These are phyloP conservation scores for Lagocephalus sceleratus DNA, from an alignment of 2,797 vertebrate genomes.

Conservation along the genomic window DNA sequence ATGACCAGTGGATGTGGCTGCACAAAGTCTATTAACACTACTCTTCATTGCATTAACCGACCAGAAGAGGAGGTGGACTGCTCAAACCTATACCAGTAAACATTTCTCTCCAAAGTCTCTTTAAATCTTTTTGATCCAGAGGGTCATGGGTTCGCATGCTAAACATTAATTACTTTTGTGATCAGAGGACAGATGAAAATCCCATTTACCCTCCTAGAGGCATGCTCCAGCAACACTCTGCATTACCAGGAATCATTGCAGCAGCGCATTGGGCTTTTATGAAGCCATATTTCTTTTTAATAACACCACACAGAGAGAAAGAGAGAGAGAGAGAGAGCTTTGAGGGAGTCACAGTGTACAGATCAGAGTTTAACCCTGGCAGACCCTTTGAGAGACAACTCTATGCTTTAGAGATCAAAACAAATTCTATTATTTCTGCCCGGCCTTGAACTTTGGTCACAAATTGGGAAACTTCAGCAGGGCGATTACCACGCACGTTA, in stretches of 20 bases:
- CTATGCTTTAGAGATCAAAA: constrained; percentile 45
- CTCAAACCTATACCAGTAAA: constrained; percentile 32
- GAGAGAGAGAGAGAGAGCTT: too few relatives aligned
- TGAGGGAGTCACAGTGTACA: constrained; percentile 55
- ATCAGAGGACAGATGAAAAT: constrained; percentile 30
- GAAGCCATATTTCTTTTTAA: constrained; percentile 77
- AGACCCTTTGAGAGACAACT: constrained; percentile 48
- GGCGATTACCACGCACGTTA: constrained; percentile 42
- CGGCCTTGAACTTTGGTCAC: constrained; percentile 38
- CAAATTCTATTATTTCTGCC: constrained; percentile 52
- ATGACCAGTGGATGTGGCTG: constrained; percentile 37
- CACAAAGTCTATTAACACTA: constrained; percentile 18
- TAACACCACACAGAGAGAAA: constrained; percentile 43
- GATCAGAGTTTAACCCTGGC: constrained; percentile 66
- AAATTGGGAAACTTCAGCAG: constrained; percentile 23
- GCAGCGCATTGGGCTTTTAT: constrained; percentile 61
- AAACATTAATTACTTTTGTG: constrained; percentile 52
- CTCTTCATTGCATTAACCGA: constrained; percentile 28
- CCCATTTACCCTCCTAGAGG: constrained; percentile 33
- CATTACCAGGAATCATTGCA: constrained; percentile 56
- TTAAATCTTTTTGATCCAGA: constrained; percentile 24
- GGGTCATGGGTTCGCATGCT: constrained; percentile 33
- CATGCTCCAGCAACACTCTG: constrained; percentile 33
- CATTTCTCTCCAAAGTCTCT: constrained; percentile 32
- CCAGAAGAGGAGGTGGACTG: constrained; percentile 13